Evolutionary conservation across 2,888 invertebrate genomes (phyloP).

Genomic region (Xanthostigma xanthostigma): DNA sequence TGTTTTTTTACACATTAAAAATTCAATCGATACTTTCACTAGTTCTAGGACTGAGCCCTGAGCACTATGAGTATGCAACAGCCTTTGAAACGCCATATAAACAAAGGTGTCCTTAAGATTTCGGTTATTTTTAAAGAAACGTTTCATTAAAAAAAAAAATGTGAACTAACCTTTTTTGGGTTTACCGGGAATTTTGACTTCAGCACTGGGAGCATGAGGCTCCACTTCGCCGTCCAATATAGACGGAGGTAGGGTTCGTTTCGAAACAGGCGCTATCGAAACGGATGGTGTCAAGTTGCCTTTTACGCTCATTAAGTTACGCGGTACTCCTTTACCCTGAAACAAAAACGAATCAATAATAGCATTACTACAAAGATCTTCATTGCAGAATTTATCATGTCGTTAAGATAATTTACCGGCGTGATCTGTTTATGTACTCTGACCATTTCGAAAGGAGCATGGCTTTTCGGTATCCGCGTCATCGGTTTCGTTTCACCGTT

Average conservation of each 20-base stretch:
- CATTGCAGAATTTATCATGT: not conserved
- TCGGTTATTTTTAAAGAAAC: too few relatives aligned
- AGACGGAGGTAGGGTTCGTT: slow-evolving; percentile 15
- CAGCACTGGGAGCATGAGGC: slow-evolving; percentile 4
- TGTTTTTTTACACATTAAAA: too few relatives aligned
- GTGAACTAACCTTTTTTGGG: slow-evolving; percentile 11
- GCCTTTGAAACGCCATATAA: too few relatives aligned
- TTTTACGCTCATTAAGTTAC: slow-evolving; percentile 1
- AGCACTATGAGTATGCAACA: too few relatives aligned
- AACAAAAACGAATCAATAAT: not conserved
- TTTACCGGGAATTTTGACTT: slow-evolving; percentile 8
- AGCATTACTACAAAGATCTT: not conserved
- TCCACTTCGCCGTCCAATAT: slow-evolving; percentile 13
- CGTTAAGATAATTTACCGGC: too few relatives aligned
- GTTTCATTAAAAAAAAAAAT: too few relatives aligned
- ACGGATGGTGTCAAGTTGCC: slow-evolving; percentile 32
- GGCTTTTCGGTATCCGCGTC: slow-evolving; percentile 24
- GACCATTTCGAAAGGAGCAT: slow-evolving; percentile 26
- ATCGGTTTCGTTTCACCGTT: slow-evolving; percentile 30
- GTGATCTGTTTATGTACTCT: slow-evolving; percentile 20
- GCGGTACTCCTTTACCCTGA: not conserved
- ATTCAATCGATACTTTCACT: too few relatives aligned
- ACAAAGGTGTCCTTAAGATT: too few relatives aligned
- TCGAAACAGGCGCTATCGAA: slow-evolving; percentile 32
- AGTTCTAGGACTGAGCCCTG: too few relatives aligned